These are phyloP conservation scores for Micropoecilia bifurca DNA, from an alignment of 2,797 vertebrate species.

Conservation along the genomic window DNA sequence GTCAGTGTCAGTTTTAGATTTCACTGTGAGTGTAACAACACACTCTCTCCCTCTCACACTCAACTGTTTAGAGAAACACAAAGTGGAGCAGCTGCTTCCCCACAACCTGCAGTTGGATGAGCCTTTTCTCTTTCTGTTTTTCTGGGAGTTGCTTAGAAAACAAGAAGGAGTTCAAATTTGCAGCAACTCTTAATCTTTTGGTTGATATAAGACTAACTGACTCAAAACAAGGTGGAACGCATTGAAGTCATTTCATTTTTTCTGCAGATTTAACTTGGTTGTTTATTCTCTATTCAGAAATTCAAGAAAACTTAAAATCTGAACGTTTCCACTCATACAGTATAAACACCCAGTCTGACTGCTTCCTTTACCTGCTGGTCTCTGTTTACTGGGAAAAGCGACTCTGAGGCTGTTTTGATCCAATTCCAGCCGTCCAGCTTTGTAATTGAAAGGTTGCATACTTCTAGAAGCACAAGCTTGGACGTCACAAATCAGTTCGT, in stretches of 20 bases:
- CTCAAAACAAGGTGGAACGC: neutral
- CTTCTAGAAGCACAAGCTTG: conserved; percentile 36
- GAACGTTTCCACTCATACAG: neutral
- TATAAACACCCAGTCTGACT: neutral
- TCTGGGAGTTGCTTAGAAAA: conserved; percentile 3
- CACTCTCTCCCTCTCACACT: conserved; percentile 47
- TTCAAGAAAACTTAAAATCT: neutral
- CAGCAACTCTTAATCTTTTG: neutral
- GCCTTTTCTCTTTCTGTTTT: neutral
- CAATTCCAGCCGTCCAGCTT: conserved; percentile 32
- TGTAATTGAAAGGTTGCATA: conserved; percentile 53
- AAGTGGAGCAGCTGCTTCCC: conserved; percentile 68
- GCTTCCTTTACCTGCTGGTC: neutral
- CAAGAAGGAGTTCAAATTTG: neutral
- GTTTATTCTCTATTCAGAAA: neutral
- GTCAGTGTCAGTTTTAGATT: conserved; percentile 79
- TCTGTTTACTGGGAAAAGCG: conserved; percentile 11
- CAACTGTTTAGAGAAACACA: conserved; percentile 62
- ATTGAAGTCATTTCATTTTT: neutral
- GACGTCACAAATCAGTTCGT: conserved; percentile 10
- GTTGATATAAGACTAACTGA: neutral
- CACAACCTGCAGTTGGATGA: conserved; percentile 8
- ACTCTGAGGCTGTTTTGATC: conserved; percentile 14
- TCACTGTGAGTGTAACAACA: conserved; percentile 67
- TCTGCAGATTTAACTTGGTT: neutral